A percentile compares a stretch with the other conserved stretches of the same genome.
phyloP scores from a whole-genome alignment of 2,888 invertebrate species.

The Philhelius pedissequus region DNA sequence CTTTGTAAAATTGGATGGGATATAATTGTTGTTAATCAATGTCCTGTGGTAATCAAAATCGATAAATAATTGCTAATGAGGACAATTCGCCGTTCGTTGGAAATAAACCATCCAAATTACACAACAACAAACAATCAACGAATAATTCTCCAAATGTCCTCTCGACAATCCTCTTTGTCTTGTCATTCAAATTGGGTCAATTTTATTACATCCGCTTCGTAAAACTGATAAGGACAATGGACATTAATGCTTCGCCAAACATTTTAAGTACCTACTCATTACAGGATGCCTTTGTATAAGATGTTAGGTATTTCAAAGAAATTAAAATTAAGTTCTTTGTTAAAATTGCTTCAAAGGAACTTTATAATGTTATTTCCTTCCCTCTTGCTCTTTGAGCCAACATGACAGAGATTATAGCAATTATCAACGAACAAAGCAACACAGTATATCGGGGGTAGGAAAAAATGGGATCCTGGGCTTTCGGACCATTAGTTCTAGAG shows the following conservation, averaged over 20 bases:
- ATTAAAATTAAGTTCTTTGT: not conserved
- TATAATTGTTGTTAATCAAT: constrained; percentile 27
- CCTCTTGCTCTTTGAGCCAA: not conserved
- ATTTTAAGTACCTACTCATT: not conserved
- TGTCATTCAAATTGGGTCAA: constrained; percentile 29
- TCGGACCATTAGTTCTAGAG: not conserved
- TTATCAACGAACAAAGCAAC: not conserved
- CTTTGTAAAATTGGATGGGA: not conserved
- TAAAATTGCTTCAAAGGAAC: not conserved
- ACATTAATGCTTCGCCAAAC: not conserved
- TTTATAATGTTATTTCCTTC: not conserved
- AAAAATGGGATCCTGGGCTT: not conserved
- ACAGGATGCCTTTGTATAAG: not conserved
- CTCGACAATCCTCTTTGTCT: not conserved
- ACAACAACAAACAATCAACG: constrained; percentile 37
- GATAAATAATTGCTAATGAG: constrained; percentile 46
- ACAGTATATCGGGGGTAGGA: too few relatives aligned
- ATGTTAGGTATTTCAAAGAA: not conserved
- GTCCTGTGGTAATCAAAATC: constrained; percentile 41
- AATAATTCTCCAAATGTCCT: constrained; percentile 5
- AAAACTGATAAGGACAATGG: constrained; percentile 27
- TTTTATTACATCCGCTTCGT: constrained; percentile 24
- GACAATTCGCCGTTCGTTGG: constrained; percentile 1
- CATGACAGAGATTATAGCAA: not conserved
- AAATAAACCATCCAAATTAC: constrained; percentile 10